phyloP scores from a whole-genome alignment of 2,888 invertebrate species.

The Heliconius ismenius region DNA sequence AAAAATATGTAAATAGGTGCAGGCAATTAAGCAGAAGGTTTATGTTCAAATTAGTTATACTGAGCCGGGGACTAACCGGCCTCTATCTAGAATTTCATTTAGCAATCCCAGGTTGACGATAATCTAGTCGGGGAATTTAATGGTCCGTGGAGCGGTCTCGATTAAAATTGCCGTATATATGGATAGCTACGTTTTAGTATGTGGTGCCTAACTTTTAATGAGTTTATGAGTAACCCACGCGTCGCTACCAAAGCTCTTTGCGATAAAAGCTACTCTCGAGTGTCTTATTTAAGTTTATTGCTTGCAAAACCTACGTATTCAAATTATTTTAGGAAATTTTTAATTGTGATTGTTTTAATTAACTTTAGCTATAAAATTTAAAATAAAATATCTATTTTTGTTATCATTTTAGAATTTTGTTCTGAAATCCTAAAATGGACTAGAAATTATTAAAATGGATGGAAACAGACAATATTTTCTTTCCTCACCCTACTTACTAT shows the following conservation, averaged over 20 bases:
- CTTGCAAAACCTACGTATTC: conserved; percentile 31
- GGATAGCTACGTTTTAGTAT: conserved; percentile 71
- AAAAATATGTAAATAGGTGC: conserved; percentile 20
- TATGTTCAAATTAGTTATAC: conserved; percentile 32
- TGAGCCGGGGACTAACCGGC: conserved; percentile 40
- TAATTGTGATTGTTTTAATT: background rate
- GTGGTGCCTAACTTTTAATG: conserved; percentile 75
- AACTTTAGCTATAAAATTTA: background rate
- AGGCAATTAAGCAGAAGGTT: conserved; percentile 31
- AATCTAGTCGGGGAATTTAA: conserved; percentile 73
- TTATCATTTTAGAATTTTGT: too few species aligned
- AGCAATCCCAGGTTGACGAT: conserved; percentile 75
- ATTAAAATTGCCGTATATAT: conserved; percentile 76
- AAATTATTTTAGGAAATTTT: background rate
- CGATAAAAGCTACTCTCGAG: conserved; percentile 55
- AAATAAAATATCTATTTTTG: too few species aligned
- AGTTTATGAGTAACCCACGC: conserved; percentile 68
- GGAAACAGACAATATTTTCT: too few species aligned
- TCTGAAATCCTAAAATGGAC: too few species aligned
- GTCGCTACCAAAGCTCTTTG: conserved; percentile 49
- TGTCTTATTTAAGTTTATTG: conserved; percentile 57
- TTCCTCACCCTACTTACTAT: too few species aligned
- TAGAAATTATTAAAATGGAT: too few species aligned
- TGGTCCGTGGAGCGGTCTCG: conserved; percentile 75
- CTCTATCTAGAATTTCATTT: conserved; percentile 70